Evolutionary conservation across 53 echinoderm and acorn worm species (phyloP).

Genomic region (Astropecten irregularis): DNA sequence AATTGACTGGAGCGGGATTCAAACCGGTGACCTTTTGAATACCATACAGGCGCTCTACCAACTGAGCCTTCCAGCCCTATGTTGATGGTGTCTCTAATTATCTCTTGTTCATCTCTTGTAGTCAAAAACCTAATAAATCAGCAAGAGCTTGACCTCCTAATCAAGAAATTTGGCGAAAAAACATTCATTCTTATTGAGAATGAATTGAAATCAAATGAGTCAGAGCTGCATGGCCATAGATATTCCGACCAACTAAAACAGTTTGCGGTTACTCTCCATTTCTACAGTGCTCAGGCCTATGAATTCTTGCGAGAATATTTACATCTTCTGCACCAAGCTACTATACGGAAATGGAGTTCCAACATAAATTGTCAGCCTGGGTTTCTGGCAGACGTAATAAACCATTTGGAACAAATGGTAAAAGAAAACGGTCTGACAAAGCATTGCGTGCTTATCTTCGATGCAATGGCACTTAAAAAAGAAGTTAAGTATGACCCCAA

Average conservation of each 20-base stretch:
- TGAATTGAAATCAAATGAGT: conserved; percentile 39
- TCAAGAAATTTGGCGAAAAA: conserved; percentile 66
- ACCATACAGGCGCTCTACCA: too few species aligned
- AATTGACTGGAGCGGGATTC: too few species aligned
- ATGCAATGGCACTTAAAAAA: conserved; percentile 73
- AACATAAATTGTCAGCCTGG: conserved; percentile 62
- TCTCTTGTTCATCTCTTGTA: too few species aligned
- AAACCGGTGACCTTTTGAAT: too few species aligned
- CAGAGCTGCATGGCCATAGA: conserved; percentile 41
- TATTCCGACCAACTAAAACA: conserved; percentile 63
- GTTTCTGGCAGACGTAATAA: conserved; percentile 62
- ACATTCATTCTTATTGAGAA: conserved; percentile 46
- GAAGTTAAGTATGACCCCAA: conserved; percentile 64
- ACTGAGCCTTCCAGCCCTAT: too few species aligned
- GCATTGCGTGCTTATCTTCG: conserved; percentile 58
- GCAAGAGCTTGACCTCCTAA: conserved; percentile 50
- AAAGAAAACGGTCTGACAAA: conserved; percentile 25
- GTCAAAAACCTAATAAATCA: conserved; percentile 42
- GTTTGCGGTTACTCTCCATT: conserved; percentile 70
- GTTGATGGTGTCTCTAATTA: too few species aligned
- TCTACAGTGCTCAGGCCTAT: conserved; percentile 64
- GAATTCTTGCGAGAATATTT: conserved; percentile 53
- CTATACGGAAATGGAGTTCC: conserved; percentile 60
- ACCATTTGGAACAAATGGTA: conserved; percentile 35
- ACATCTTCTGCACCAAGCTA: conserved; percentile 56